Evolutionary conservation across 2,113 vertebrate species (phyloP).

Genomic region (Narcine bancroftii): DNA sequence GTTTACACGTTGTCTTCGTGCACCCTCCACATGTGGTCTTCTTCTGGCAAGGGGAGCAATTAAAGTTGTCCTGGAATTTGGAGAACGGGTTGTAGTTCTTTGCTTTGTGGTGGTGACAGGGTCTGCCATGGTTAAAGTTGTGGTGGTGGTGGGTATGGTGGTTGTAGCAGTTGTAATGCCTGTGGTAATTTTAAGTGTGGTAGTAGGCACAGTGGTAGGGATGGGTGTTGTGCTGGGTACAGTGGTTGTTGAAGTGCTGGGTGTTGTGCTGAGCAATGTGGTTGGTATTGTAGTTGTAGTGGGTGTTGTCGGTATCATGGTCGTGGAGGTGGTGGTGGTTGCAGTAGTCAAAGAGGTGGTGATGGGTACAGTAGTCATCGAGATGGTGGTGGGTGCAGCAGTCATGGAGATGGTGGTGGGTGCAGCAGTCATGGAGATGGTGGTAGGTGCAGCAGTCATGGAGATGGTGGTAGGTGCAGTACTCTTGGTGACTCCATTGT

Average conservation of each 20-base stretch:
- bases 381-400: background rate
- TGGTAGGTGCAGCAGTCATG: background rate
- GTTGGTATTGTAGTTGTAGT: background rate
- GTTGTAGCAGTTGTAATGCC: conserved; percentile 38
- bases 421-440: background rate
- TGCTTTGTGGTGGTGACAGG: background rate
- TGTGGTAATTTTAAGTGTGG: fast-evolving
- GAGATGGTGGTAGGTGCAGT: conserved; percentile 3
- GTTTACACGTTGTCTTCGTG: background rate
- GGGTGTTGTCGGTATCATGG: background rate
- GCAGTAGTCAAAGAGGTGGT: fast-evolving
- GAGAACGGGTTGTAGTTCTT: conserved; percentile 7
- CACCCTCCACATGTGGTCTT: background rate
- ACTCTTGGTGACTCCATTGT: conserved; percentile 8
- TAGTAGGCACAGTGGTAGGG: background rate
- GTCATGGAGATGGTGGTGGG: background rate
- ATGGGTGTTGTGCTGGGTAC: fast-evolving
- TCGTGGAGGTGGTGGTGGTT: background rate
- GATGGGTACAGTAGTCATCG: background rate
- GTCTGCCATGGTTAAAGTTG: background rate
- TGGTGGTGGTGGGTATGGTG: background rate
- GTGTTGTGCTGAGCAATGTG: background rate
- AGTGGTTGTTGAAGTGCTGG: background rate
- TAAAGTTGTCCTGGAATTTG: background rate
- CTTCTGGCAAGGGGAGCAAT: background rate